Base-by-base conservation (phyloP, 2,888 invertebrate species). In the Sipha maydis region DNA sequence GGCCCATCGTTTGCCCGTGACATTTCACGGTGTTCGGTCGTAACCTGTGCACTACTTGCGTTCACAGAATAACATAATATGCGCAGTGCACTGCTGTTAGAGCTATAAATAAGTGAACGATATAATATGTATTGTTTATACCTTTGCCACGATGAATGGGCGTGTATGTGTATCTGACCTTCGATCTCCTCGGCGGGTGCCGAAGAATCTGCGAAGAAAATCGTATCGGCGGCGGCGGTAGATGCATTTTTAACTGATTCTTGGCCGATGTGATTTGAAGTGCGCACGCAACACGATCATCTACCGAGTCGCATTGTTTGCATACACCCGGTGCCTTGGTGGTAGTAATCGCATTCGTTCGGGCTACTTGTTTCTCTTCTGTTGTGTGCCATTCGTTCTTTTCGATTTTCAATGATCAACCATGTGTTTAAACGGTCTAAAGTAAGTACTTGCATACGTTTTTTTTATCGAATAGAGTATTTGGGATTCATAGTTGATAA, bases 211-310 rank as follows among this genome's bases (percentile, higher is more conserved):
- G 71, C 31, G 41, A 14, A 71, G 67, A 82, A 69, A 82, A 28
- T 8, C 83, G 48, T 38, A 80, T 61, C 61, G 38, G 61, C 61
- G 38, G 56, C 14, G 61, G 61, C 11, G 38, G 61, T 31, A 34
- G 5, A 80, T 17, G 17, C 25, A n/a, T 78, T 61, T 61, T 61
- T 61, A 25, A 3, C 25, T 17, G 17, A 56, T 11, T 19, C 21
- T 21, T 21, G 8, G 34, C 25, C 19, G 79, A 8, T 28, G 34
- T 19, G 3, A 8, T 28, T 19, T 19, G 3, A 38, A 73, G 31
- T 34, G n/a, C n/a, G 34, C n/a, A 88, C 80, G 86, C 86, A 88
- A 88, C 86, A 80, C 41, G 73, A 88, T 5, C 61, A 75, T 41
- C 86, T n/a, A n/a, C 19, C 28, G 38, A 61, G 86, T 21, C 75